phyloP scores from a whole-genome alignment of 2,888 invertebrate species.

The Mythimna pallens region DNA sequence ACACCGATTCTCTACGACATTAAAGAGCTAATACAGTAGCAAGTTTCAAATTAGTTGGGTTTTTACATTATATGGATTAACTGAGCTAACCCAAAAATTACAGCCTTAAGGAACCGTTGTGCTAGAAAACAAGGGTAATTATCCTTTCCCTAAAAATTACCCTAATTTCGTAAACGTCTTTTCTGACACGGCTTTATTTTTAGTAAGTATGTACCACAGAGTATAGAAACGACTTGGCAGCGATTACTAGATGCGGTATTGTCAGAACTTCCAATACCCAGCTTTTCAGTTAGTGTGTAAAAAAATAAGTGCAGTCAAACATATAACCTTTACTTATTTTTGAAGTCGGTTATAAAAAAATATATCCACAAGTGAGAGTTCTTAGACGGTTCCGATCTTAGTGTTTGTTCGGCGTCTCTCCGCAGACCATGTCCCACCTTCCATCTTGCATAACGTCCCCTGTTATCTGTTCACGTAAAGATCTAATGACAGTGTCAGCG shows the following conservation, averaged over 20 bases:
- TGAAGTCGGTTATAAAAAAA: too few species aligned
- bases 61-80: not conserved
- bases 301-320: too few species aligned
- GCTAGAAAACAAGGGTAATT: conserved; percentile 19
- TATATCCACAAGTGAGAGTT: too few species aligned
- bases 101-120: conserved; percentile 17
- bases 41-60: not conserved
- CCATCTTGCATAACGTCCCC: too few species aligned
- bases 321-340: too few species aligned
- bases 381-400: too few species aligned
- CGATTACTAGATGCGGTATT: not conserved
- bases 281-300: not conserved
- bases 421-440: too few species aligned
- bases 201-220: conserved; percentile 27
- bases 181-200: conserved; percentile 48
- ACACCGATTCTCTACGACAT: too few species aligned
- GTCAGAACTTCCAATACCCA: too few species aligned
- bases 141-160: conserved; percentile 29
- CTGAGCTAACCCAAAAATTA: not conserved
- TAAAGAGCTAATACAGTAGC: not conserved
- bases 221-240: not conserved
- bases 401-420: too few species aligned
- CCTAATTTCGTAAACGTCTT: conserved; percentile 37
- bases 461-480: too few species aligned
- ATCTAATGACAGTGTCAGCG: too few species aligned